phyloP scores from a whole-genome alignment of 2,797 vertebrate species.

The Malurus splendens region DNA sequence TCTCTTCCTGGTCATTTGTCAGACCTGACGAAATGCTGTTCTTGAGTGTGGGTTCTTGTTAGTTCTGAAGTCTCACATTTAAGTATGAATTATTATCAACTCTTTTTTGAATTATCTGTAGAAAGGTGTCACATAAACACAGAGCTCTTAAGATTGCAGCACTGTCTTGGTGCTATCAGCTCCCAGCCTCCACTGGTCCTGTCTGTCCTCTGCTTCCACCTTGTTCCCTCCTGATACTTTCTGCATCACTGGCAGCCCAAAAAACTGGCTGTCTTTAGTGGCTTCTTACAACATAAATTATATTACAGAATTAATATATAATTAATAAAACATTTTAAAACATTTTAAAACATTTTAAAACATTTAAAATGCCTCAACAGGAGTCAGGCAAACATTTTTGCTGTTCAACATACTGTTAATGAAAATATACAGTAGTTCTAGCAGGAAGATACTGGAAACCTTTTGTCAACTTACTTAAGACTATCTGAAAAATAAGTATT shows the following conservation, averaged over 20 bases:
- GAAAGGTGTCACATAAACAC: not conserved
- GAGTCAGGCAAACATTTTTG: not conserved
- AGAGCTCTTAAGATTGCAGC: rapidly evolving
- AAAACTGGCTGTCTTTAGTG: not conserved
- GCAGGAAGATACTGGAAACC: not conserved
- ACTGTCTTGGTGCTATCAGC: not conserved
- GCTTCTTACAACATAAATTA: not conserved
- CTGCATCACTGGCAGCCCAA: not conserved
- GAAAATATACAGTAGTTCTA: not conserved
- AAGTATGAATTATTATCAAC: not conserved
- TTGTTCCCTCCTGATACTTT: not conserved
- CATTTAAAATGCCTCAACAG: not conserved
- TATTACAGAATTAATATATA: not conserved
- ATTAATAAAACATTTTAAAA: no score
- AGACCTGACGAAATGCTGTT: not conserved
- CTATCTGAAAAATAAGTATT: not conserved
- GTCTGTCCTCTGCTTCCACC: not conserved
- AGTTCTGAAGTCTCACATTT: not conserved
- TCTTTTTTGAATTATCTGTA: not conserved
- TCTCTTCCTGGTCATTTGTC: not conserved
- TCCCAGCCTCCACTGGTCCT: rapidly evolving
- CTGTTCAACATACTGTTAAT: not conserved
- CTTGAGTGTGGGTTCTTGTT: not conserved
- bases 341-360: not conserved
- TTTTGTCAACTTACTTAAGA: not conserved